Base-by-base conservation (phyloP, 2,797 vertebrate species). In the Tinamus major region DNA sequence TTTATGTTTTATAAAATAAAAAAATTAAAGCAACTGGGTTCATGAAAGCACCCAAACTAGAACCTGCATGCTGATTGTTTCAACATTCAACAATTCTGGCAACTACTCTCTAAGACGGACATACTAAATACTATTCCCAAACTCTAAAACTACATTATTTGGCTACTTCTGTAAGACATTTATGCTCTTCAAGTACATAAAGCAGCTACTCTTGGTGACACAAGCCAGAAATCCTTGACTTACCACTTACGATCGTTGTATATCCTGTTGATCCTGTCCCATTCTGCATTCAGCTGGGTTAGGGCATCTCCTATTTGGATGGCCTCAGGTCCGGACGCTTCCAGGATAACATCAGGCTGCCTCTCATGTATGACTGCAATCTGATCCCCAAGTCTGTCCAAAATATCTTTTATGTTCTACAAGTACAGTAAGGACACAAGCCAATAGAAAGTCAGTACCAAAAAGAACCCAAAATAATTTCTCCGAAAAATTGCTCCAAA, bases 231-330 rank as follows among this genome's bases (percentile, higher is more conserved):
- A 33, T 13, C 20, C 37, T 71, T 67, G 11, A 96, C 98, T 82
- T 97, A 99, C 99, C 98, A 98, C 93, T 99, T 99, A 63, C 98
- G 98, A 94, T 99, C 98, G 96, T 95, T 98, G 97, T 98, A 99
- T 97, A 98, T 98, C 96, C 98, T 98, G 92, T 99, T 99, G 94
- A 99, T 97, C 87, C 98, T 97, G 96, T 99, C 99, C 99, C 99
- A 99, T 84, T 99, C 98, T 0, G 98, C 98, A 55, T 99, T 99
- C 94, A 99, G 46, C 94, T 99, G 98, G 15, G 98, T 98, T 49
- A 99, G 97, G 6, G 98, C 96, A 14, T 99, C 98, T 53, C 97
- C 98, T 41, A 99, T 98, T 96, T 99, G 98, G 69, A 98, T 92
- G 13, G 98, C 98, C 88, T 99, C 99, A 6, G 98, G 94, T 29